A percentile compares a stretch with the other conserved stretches of the same genome.
Conservation (phyloP, 2,797 vertebrate genomes). For the Crotalus adamanteus region DNA sequence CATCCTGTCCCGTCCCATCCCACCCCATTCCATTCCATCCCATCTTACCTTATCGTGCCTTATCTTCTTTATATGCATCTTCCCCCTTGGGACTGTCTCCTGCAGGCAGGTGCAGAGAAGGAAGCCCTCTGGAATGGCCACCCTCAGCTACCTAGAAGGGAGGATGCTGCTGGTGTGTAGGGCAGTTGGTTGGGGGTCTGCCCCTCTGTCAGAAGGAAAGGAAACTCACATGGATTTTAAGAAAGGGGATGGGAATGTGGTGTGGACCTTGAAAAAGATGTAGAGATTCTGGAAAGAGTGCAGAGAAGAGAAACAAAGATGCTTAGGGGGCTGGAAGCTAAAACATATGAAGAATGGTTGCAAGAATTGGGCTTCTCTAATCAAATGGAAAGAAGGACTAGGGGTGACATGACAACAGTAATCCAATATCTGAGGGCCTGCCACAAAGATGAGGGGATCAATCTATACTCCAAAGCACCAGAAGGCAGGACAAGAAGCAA, state of each 20-base stretch:
- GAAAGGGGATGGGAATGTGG: not conserved
- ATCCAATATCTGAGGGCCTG: not conserved
- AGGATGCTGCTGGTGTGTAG: not conserved
- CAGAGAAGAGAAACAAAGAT: not conserved
- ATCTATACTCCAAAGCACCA: not conserved
- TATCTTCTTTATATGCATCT: not conserved
- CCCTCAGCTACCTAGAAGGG: not conserved
- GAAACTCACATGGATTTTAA: not conserved
- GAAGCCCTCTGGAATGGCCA: not conserved
- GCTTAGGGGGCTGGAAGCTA: not conserved
- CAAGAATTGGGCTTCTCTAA: not conserved
- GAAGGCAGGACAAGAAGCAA: not conserved
- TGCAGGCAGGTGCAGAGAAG: not conserved
- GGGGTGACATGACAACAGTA: not conserved
- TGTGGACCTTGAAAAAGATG: not conserved
- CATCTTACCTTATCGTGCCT: not conserved
- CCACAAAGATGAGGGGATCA: not conserved
- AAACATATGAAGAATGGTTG: not conserved
- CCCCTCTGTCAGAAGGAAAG: not conserved
- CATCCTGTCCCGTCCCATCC: no score
- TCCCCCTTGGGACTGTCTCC: not conserved
- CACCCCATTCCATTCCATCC: no score
- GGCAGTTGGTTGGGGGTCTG: not conserved
- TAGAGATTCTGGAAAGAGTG: not conserved
- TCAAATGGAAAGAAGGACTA: not conserved